Conservation (phyloP, 1,140 invertebrate genomes). For the Ips nitidus region DNA sequence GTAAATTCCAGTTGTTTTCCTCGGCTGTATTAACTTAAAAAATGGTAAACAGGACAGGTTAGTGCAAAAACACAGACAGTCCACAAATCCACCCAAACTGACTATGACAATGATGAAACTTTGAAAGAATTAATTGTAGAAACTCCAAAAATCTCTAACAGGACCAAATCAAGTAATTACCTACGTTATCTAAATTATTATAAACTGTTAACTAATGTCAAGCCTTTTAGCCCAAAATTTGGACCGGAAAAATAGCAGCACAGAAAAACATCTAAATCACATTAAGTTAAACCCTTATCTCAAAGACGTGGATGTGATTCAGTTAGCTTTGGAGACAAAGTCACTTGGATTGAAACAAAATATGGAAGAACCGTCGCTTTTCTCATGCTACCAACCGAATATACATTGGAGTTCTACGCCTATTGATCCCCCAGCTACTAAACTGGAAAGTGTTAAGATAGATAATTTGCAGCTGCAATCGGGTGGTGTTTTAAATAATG, state of each 20-base stretch:
- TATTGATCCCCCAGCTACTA: no score
- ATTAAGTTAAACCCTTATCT: slow-evolving; percentile 3
- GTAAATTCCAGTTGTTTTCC: background rate
- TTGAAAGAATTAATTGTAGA: background rate
- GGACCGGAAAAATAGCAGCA: background rate
- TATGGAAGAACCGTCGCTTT: no score
- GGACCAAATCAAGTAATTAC: background rate
- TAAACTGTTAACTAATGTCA: background rate
- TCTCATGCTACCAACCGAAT: no score
- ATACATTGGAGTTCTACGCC: no score
- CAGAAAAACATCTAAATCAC: background rate
- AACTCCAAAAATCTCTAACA: background rate
- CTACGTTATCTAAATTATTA: slow-evolving; percentile 1
- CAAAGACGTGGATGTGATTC: background rate
- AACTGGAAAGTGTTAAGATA: no score
- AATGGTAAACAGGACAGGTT: background rate
- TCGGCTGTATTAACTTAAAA: background rate
- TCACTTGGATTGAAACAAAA: no score
- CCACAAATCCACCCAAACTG: background rate
- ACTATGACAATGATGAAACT: no score
- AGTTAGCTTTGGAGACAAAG: no score
- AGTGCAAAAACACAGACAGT: background rate
- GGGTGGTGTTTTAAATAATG: no score
- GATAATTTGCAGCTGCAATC: no score
- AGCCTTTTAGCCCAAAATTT: background rate